A percentile compares a stretch with the other conserved stretches of the same genome.
These are phyloP conservation scores for Catocala fraxini DNA, from an alignment of 2,888 invertebrate genomes.

Conservation along the genomic window DNA sequence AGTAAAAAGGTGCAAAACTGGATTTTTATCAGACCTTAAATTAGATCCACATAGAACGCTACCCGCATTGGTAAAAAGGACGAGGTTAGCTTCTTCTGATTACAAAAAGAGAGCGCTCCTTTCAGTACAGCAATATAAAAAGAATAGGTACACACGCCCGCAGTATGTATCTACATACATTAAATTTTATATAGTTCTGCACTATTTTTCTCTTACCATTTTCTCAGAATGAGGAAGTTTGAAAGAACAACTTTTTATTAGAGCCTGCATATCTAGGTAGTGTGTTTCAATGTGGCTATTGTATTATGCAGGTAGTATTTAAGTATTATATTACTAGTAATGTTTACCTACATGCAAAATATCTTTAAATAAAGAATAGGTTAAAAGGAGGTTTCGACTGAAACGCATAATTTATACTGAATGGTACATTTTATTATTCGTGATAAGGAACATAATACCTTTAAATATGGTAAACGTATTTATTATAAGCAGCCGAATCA, in stretches of 20 bases:
- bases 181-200: too few species aligned
- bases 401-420: too few species aligned
- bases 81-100: conserved; percentile 58
- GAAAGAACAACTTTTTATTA: background rate
- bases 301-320: too few species aligned
- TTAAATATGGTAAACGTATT: too few species aligned
- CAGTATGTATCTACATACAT: background rate
- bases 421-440: too few species aligned
- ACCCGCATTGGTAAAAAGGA: conserved; percentile 57
- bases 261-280: background rate
- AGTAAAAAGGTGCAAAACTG: conserved; percentile 40
- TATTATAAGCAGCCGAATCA: too few species aligned
- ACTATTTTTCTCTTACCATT: too few species aligned
- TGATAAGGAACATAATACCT: too few species aligned
- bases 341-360: background rate
- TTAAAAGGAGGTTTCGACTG: too few species aligned
- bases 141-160: conserved; percentile 6
- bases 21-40: conserved; percentile 56
- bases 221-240: too few species aligned
- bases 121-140: conserved; percentile 39
- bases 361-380: too few species aligned
- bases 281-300: too few species aligned
- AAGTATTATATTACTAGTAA: background rate
- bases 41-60: conserved; percentile 55
- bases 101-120: conserved; percentile 50